Evolutionary conservation across 2,113 vertebrate genomes (phyloP).

Genomic region (Anseranas semipalmata): DNA sequence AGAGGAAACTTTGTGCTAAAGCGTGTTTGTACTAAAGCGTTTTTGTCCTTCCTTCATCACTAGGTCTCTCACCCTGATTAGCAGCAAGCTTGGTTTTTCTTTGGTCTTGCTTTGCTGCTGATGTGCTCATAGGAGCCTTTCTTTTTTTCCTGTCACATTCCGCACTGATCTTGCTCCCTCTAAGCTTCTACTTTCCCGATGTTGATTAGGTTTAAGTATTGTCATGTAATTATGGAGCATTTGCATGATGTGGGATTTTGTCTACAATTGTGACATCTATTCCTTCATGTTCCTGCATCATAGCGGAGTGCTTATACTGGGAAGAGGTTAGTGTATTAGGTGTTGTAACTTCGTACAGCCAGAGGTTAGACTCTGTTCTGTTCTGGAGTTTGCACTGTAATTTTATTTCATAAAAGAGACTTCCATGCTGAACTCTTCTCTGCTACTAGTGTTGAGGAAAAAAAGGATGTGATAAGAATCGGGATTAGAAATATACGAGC

Average conservation of each 20-base stretch:
- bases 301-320: not conserved
- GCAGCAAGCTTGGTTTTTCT: not conserved
- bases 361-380: not conserved
- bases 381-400: not conserved
- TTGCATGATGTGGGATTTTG: not conserved
- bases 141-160: not conserved
- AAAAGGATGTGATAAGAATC: not conserved
- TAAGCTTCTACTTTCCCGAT: not conserved
- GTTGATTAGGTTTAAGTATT: not conserved
- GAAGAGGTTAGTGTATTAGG: not conserved
- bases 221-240: not conserved
- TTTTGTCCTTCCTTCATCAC: not conserved
- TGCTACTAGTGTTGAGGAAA: not conserved
- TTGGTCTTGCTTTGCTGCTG: not conserved
- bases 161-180: not conserved
- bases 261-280: not conserved
- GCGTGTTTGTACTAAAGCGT: not conserved
- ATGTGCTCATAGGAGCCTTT: not conserved
- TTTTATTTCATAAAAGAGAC: not conserved
- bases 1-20: not conserved
- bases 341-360: not conserved
- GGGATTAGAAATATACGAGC: not conserved
- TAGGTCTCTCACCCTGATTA: not conserved
- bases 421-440: not conserved
- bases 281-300: not conserved